phyloP scores from a whole-genome alignment of 2,888 invertebrate species.

The Operophtera brumata region DNA sequence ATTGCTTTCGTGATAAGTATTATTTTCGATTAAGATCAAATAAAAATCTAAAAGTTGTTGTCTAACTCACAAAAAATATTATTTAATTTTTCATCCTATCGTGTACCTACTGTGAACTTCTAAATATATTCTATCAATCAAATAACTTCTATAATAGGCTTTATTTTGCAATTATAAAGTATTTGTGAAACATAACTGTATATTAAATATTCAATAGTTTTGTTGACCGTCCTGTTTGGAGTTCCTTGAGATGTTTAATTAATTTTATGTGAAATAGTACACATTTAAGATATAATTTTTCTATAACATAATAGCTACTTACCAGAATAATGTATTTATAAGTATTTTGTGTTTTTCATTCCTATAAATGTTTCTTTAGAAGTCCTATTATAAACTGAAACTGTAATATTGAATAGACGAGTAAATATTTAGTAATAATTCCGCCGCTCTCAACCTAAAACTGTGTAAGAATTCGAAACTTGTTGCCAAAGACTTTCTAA shows the following conservation, averaged over 20 bases:
- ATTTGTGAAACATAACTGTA: constrained; percentile 3
- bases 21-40: constrained; percentile 16
- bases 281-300: constrained; percentile 6
- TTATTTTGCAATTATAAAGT: background rate
- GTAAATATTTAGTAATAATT: too few relatives aligned
- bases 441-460: too few relatives aligned
- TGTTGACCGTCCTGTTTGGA: constrained; percentile 47
- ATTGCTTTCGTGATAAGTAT: constrained; percentile 30
- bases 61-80: background rate
- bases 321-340: background rate
- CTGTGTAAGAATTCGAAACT: too few relatives aligned
- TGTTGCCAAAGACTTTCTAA: too few relatives aligned
- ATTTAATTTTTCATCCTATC: background rate
- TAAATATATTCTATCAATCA: background rate
- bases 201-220: constrained; percentile 27
- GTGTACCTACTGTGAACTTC: background rate
- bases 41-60: background rate
- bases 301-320: background rate
- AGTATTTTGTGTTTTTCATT: too few relatives aligned
- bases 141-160: background rate
- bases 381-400: too few relatives aligned
- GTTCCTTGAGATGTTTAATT: constrained; percentile 42
- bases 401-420: too few relatives aligned
- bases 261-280: constrained; percentile 21
- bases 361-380: too few relatives aligned